These are phyloP conservation scores for Dolichoris vasculosae DNA, from an alignment of 1,140 invertebrate genomes.

Conservation along the genomic window DNA sequence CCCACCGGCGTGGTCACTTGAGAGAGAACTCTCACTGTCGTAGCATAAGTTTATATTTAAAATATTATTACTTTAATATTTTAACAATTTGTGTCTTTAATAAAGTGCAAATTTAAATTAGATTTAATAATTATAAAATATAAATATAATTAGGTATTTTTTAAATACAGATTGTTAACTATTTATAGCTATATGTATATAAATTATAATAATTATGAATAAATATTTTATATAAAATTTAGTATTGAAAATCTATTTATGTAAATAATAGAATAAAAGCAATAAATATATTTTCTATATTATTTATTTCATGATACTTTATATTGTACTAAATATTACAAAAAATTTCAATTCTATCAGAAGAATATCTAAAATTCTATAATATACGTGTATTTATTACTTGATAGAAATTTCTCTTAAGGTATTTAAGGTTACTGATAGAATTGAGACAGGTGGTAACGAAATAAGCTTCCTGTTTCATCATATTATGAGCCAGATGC, in stretches of 20 bases:
- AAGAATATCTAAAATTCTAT: background rate
- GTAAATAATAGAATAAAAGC: too few relatives aligned
- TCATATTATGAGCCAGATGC: background rate
- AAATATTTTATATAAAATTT: too few relatives aligned
- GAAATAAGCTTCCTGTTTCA: background rate
- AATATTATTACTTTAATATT: background rate
- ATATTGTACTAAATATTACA: background rate
- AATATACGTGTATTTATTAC: background rate
- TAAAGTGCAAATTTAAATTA: background rate
- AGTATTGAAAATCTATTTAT: too few relatives aligned
- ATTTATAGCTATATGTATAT: too few relatives aligned
- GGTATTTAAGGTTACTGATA: background rate
- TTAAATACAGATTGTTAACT: too few relatives aligned
- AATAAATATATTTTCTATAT: too few relatives aligned
- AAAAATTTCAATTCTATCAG: slow-evolving; percentile 1
- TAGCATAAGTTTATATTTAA: slow-evolving; percentile 31
- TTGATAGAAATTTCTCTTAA: background rate
- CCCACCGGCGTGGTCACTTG: slow-evolving; percentile 47
- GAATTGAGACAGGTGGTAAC: background rate
- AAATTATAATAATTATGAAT: too few relatives aligned
- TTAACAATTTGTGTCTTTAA: background rate
- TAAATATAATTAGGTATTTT: too few relatives aligned
- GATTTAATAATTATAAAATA: too few relatives aligned
- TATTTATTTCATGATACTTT: too few relatives aligned
- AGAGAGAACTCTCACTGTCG: slow-evolving; percentile 34